Evolutionary conservation across 2,113 vertebrate species (phyloP).

Genomic region (Dipodomys ordii): DNA sequence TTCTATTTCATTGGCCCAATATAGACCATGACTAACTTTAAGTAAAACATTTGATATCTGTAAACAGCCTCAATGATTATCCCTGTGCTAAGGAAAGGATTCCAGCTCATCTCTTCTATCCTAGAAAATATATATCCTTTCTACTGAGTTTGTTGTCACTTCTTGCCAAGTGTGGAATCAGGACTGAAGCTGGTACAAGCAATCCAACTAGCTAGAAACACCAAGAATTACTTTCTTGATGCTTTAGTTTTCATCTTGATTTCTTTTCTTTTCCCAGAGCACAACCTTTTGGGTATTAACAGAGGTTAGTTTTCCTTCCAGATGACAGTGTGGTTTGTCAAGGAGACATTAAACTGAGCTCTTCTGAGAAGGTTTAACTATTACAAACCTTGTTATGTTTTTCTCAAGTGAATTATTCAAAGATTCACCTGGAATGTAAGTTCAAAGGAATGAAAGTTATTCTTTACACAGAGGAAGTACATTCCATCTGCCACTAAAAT

Average conservation of each 20-base stretch:
- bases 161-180: constrained; percentile 31
- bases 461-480: constrained; percentile 39
- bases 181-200: neutral
- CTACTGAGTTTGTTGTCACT: neutral
- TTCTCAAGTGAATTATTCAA: constrained; percentile 57
- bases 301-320: constrained; percentile 45
- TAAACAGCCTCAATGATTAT: neutral
- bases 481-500: constrained; percentile 31
- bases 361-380: constrained; percentile 15
- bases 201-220: neutral
- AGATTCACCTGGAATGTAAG: constrained; percentile 50
- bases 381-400: constrained; percentile 31
- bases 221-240: neutral
- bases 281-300: constrained; percentile 19
- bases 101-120: constrained; percentile 9
- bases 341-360: neutral
- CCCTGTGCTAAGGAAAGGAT: neutral
- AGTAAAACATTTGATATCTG: neutral
- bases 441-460: constrained; percentile 64
- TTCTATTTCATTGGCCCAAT: constrained; percentile 53
- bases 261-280: constrained; percentile 13
- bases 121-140: neutral
- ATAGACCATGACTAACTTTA: constrained; percentile 1
- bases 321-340: neutral
- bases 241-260: constrained; percentile 18